A percentile compares a stretch with the other conserved stretches of the same genome.
phyloP scores from a whole-genome alignment of 2,113 vertebrate species.

The Plotosus lineatus region DNA sequence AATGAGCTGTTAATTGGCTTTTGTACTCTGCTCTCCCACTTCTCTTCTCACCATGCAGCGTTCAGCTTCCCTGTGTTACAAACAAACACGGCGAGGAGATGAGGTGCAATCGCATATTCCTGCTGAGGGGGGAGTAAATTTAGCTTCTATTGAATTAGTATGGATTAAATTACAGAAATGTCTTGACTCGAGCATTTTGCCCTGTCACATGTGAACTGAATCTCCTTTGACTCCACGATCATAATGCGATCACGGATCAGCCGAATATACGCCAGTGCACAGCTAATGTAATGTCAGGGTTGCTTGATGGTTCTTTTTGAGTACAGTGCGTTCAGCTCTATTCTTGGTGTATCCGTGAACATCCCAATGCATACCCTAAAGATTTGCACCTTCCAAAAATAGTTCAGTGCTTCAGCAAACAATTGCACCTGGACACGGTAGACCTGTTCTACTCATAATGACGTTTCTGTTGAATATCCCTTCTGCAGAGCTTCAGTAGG shows the following conservation, averaged over 20 bases:
- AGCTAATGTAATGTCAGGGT: neutral
- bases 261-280: neutral
- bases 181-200: neutral
- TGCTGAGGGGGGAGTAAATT: neutral
- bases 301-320: neutral
- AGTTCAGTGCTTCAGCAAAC: neutral
- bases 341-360: neutral
- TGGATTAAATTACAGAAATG: constrained; percentile 26
- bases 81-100: constrained; percentile 58
- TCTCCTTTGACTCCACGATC: neutral
- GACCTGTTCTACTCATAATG: neutral
- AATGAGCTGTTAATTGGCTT: constrained; percentile 74
- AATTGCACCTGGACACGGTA: neutral
- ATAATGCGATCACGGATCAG: neutral
- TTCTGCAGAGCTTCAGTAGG: too few species aligned
- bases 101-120: neutral
- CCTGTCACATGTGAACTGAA: neutral
- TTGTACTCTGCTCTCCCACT: constrained; percentile 61
- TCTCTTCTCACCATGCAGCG: constrained; percentile 49
- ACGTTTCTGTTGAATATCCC: neutral
- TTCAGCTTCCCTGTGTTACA: constrained; percentile 56
- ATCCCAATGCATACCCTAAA: neutral
- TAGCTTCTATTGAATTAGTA: constrained; percentile 25
- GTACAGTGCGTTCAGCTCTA: neutral
- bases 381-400: neutral